Evolutionary conservation across 1,140 invertebrate genomes (phyloP), one percentile per base, ranked within the genome.

Genomic region (Plutomurus gul): DNA sequence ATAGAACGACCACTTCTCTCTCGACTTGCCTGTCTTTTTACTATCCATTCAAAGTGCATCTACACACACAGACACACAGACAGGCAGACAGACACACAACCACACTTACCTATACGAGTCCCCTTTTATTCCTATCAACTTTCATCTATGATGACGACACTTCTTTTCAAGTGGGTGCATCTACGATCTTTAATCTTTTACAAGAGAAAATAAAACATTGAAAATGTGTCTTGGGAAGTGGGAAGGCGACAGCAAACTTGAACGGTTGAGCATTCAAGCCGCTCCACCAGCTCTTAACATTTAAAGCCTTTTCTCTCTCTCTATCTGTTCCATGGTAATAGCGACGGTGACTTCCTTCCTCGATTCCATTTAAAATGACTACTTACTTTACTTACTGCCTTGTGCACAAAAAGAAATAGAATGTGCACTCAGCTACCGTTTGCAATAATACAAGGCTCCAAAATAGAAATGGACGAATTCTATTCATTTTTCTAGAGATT

Each of bases 161-260:
- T 65, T 65, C 30, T 65, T 65, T 65, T 65, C 56, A 65, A 65
- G 56, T 65, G 30, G 11, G 30, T 60, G 30, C 56, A 33, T 65
- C 56, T 33, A 1, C 10, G 10, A 65, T 33, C 56, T 65, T 65
- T 65, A 65, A 65, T 25, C 56, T 65, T 65, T 65, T 65, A 65
- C 56, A 65, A 65, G 56, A 65, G 56, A 72, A 72, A 72, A 72
- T 72, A 72, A 72, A 72, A 72, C 70, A 72, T 72, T 72, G 70
- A 72, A 43, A 72, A 72, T 72, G 70, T 72, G 70, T 72, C 36
- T 33, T 65, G 27, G 56, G 56, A 65, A 65, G 56, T 65, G 56
- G 56, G 11, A 65, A 65, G 3, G 56, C 56, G 56, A 65, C 56
- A 65, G 56, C 30, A 4, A 33, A 36, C 4, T 65, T 65, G 56